Evolutionary conservation across 2,113 vertebrate genomes (phyloP), one percentile per base, ranked within the genome.

Genomic region (Alethe diademata): DNA sequence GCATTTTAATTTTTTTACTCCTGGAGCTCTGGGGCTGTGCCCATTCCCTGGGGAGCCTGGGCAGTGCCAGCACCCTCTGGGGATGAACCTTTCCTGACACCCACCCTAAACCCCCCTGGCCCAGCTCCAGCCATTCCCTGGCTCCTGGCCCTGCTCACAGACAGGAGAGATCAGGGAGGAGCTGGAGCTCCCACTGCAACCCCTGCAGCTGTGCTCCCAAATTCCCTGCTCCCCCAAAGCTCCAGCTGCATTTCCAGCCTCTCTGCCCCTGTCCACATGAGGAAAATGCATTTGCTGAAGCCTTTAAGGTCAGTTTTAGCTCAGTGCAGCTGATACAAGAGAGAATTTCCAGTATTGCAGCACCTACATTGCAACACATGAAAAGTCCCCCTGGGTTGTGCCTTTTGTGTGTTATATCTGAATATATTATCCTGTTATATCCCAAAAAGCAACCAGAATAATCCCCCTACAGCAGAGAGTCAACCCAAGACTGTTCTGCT

Each of bases 1-100:
- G 0, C 31, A 5, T 6, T 29, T 31, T 40, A 2, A 1, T 2
- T 28, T 58, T 15, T 18, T 62, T 18, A 31, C 43, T 33, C 54
- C 62, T 28, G 72, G 54, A 69, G 45, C 72, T 60, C 22, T 86
- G 0, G 24, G 70, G 43, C 29, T 0, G 25, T 43, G 53, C 25
- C 51, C 31, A 31, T 86, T 50, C 83, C 83, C 36, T 66, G 69
- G 50, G 38, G 18, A 73, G 40, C 58, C 48, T 85, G 71, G 42
- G 61, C 43, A 60, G 58, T 50, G 57, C 57, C 23, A 70, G 40
- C 56, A 54, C 8, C 8, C 48, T 56, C 40, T 78, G 57, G 13
- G 36, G 22, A 26, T 4, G 43, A 51, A 17, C 15, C 45, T 43
- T 12, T 38, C 29, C 23, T 24, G 4, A n/a, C 16, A 1, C 6